phyloP scores from a whole-genome alignment of 1,140 invertebrate species.

The Rhizoglyphus robini region DNA sequence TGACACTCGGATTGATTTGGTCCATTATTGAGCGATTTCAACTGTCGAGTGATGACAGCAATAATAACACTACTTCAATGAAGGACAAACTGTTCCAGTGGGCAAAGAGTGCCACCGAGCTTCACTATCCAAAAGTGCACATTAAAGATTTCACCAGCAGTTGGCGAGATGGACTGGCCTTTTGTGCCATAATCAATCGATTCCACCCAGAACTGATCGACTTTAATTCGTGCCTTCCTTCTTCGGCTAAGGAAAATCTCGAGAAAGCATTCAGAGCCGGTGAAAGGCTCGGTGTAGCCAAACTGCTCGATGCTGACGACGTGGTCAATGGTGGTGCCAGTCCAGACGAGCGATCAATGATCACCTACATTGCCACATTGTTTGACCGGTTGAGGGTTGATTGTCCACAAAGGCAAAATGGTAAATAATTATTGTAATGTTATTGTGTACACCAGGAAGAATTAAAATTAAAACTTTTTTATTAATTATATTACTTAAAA shows the following conservation, averaged over 20 bases:
- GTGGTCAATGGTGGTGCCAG: constrained; percentile 92
- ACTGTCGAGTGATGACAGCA: constrained; percentile 85
- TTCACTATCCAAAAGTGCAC: constrained; percentile 88
- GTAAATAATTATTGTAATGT: no score
- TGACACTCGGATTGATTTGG: constrained; percentile 96
- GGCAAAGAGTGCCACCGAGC: no score
- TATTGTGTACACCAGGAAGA: no score
- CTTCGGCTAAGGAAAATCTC: constrained; percentile 87
- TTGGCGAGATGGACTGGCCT: constrained; percentile 94
- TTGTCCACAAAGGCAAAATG: no score
- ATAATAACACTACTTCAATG: no score
- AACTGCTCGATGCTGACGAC: constrained; percentile 96
- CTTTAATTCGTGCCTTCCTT: constrained; percentile 55
- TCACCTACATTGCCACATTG: constrained; percentile 96
- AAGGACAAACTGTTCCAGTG: no score
- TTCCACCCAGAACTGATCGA: constrained; percentile 73
- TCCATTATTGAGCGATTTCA: constrained; percentile 98
- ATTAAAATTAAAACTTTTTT: no score
- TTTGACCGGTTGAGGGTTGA: constrained; percentile 79
- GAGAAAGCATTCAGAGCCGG: constrained; percentile 93
- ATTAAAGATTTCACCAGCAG: constrained; percentile 92
- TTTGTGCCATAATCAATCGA: constrained; percentile 93
- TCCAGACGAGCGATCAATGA: constrained; percentile 97
- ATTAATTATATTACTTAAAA: no score
- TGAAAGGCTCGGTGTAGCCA: constrained; percentile 90